Base-by-base conservation (phyloP, 1,140 invertebrate species). In the Asbolus verrucosus region DNA sequence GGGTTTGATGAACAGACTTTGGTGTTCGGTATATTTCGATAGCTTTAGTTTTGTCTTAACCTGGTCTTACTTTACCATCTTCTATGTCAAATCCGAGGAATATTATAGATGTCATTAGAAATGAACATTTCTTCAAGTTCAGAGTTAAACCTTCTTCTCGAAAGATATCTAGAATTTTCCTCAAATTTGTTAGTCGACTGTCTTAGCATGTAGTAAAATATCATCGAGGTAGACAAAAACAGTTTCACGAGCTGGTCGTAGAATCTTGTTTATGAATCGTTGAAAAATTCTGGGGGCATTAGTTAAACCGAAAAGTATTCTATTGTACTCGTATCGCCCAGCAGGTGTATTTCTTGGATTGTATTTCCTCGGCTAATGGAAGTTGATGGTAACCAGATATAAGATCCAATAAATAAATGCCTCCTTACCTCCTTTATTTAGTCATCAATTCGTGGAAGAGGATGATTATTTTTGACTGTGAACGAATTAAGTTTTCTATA, bases 291-390 rank as follows among this genome's bases (percentile, higher is more conserved):
- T 67, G 0, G 83, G 79, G 0, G 82, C 76, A 71, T 82, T 84
- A 3, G 68, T 73, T 1, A 85, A 69, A 11, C 84, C 84, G 73
- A 84, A 85, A n/a, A 82, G 83, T 69, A 84, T 75, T 60, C 76
- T 70, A 0, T 71, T 54, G 65, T 76, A 85, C 67, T 84, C 82
- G 66, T 83, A 86, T 31, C 76, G 75, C 5, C 75, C 75, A 50
- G 73, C 74, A 4, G 74, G 67, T 9, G 76, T 80, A 0, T 79
- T 69, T 33, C 75, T 74, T 4, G 73, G 66, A 9, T 73, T 75
- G 33, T 73, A 67, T 16, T 72, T 77, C 66, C 79, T 79, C 0
- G 78, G 70, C 15, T 74, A 67, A 36, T 80, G 83, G 66, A 0
- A 82, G 43, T 76, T n/a, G n/a, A n/a, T n/a, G 67, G 24, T 74